Percentiles rank a stretch among this genome's conserved stretches.
Conservation (phyloP, 2,888 invertebrate genomes). For the Catocala nupta region DNA sequence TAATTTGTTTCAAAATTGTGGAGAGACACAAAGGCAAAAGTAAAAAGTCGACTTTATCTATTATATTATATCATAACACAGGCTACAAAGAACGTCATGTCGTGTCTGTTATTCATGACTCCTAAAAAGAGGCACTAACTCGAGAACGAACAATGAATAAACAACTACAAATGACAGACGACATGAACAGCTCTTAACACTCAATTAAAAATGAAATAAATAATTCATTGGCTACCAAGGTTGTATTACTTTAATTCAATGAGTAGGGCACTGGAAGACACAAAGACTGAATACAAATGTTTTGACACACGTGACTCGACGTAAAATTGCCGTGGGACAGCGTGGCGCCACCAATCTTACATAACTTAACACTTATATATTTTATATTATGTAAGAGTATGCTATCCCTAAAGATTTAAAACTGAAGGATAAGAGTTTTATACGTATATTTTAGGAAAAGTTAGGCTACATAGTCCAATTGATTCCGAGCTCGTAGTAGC, state of each 20-base stretch:
- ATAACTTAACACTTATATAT: slow-evolving; percentile 19
- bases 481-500: background rate
- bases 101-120: slow-evolving; percentile 46
- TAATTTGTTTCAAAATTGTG: slow-evolving; percentile 78
- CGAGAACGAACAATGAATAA: slow-evolving; percentile 58
- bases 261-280: slow-evolving; percentile 63
- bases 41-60: slow-evolving; percentile 55
- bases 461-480: background rate
- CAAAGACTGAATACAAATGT: slow-evolving; percentile 74
- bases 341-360: slow-evolving; percentile 67
- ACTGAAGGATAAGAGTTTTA: too few species aligned
- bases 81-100: slow-evolving; percentile 18
- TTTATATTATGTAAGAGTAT: slow-evolving; percentile 24
- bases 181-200: slow-evolving; percentile 59
- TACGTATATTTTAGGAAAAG: background rate
- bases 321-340: slow-evolving; percentile 62
- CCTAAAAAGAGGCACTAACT: slow-evolving; percentile 49
- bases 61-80: slow-evolving; percentile 43
- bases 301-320: slow-evolving; percentile 61
- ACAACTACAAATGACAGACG: slow-evolving; percentile 57
- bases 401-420: too few species aligned
- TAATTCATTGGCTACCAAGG: slow-evolving; percentile 68
- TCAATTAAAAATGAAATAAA: slow-evolving; percentile 73
- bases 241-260: slow-evolving; percentile 72
- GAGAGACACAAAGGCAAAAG: slow-evolving; percentile 42